These are phyloP conservation scores for Arge pagana DNA, from an alignment of 2,888 invertebrate species.

Conservation along the genomic window DNA sequence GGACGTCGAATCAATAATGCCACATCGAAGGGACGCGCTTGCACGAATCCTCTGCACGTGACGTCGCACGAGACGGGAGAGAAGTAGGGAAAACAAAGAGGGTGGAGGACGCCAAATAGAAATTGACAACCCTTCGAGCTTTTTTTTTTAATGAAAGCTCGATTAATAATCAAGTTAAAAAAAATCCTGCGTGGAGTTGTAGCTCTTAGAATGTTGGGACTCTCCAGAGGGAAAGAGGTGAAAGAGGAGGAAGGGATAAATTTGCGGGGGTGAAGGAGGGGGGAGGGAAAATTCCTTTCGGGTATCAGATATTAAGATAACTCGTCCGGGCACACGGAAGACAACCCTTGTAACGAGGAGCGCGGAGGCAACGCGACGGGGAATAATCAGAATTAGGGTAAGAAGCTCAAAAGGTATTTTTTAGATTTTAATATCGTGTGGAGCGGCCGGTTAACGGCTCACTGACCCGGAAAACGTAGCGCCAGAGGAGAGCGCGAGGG, in stretches of 20 bases:
- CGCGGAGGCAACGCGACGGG: slow-evolving; percentile 29
- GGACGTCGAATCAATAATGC: too few species aligned
- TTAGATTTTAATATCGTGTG: slow-evolving; percentile 44
- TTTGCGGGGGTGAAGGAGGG: neutral
- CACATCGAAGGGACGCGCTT: too few species aligned
- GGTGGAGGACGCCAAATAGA: too few species aligned
- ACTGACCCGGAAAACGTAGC: slow-evolving; percentile 35
- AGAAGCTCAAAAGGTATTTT: slow-evolving; percentile 30
- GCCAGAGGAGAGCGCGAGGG: too few species aligned
- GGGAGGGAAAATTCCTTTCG: neutral
- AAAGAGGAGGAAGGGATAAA: neutral
- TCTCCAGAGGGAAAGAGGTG: neutral
- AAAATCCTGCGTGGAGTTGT: too few species aligned
- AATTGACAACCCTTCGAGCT: too few species aligned
- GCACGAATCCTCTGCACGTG: too few species aligned
- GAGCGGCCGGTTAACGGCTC: slow-evolving; percentile 37
- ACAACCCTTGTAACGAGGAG: slow-evolving; percentile 27
- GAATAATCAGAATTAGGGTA: slow-evolving; percentile 36
- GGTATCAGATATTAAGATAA: slow-evolving; percentile 22
- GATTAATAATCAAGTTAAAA: too few species aligned
- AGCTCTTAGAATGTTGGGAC: too few species aligned
- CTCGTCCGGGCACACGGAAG: slow-evolving; percentile 6
- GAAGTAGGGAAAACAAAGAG: too few species aligned
- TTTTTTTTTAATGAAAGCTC: too few species aligned
- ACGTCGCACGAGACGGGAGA: too few species aligned